Conservation (phyloP, 2,113 vertebrate species). For the Engraulis encrasicolus region DNA sequence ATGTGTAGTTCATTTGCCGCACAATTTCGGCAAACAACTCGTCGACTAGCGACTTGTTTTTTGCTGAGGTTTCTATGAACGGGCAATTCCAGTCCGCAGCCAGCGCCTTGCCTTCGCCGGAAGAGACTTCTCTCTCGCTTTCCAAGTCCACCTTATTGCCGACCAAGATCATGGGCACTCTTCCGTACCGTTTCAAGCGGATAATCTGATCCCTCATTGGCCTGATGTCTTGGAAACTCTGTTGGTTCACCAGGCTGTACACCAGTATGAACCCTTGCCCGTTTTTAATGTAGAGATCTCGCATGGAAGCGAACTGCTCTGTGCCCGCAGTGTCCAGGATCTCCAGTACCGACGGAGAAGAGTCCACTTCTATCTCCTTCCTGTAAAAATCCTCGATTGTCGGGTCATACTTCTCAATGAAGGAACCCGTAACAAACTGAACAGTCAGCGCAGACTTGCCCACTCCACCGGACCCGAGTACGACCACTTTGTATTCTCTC, state of each 20-base stretch:
- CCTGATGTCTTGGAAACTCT: slow-evolving; percentile 85
- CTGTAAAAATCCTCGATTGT: slow-evolving; percentile 79
- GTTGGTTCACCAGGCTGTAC: no score
- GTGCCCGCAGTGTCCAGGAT: no score
- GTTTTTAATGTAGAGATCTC: slow-evolving; percentile 70
- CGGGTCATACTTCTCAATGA: slow-evolving; percentile 84
- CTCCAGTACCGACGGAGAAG: slow-evolving; percentile 40
- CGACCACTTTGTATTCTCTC: slow-evolving; percentile 85
- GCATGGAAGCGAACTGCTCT: no score
- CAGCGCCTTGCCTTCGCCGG: slow-evolving; percentile 82
- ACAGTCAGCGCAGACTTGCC: slow-evolving; percentile 83
- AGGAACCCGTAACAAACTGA: slow-evolving; percentile 81
- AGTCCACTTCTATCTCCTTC: slow-evolving; percentile 42
- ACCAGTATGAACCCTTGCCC: slow-evolving; percentile 39
- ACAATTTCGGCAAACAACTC: slow-evolving; percentile 87
- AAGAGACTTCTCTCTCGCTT: slow-evolving; percentile 82
- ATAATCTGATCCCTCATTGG: slow-evolving; percentile 88
- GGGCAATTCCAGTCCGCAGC: slow-evolving; percentile 87
- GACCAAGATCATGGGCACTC: slow-evolving; percentile 83
- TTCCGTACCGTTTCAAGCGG: slow-evolving; percentile 83
- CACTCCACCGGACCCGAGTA: slow-evolving; percentile 82
- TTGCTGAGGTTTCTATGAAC: slow-evolving; percentile 87
- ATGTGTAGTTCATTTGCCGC: slow-evolving; percentile 86
- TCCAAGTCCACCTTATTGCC: slow-evolving; percentile 71
- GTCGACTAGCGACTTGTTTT: slow-evolving; percentile 86